A percentile compares a stretch with the other conserved stretches of the same genome.
Conservation (phyloP, 2,888 invertebrate species). For the Phasia obesa region DNA sequence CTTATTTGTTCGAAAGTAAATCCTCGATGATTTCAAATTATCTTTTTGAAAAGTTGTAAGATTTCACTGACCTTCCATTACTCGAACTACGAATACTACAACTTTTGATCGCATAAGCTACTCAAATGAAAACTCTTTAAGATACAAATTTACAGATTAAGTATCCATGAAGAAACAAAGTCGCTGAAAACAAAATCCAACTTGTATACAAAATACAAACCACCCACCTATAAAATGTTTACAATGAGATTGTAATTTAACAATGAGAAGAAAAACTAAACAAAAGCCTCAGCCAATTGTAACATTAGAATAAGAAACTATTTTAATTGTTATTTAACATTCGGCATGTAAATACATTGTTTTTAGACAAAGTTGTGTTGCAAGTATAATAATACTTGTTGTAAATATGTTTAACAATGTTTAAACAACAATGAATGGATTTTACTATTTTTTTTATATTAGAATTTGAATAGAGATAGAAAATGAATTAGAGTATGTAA, state of each 20-base stretch:
- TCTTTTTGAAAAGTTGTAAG: too few species aligned
- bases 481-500: constrained; percentile 27
- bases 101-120: neutral
- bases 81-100: neutral
- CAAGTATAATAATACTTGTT: constrained; percentile 35
- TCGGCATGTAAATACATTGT: constrained; percentile 32
- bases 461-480: constrained; percentile 36
- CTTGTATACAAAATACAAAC: constrained; percentile 7
- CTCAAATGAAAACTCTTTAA: constrained; percentile 3
- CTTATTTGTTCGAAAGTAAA: too few species aligned
- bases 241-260: constrained; percentile 42
- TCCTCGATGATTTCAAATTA: too few species aligned
- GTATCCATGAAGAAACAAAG: constrained; percentile 23
- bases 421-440: constrained; percentile 57
- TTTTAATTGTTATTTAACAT: constrained; percentile 63
- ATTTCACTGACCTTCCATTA: too few species aligned
- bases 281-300: constrained; percentile 1
- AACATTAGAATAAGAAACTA: constrained; percentile 54
- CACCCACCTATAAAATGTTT: constrained; percentile 54
- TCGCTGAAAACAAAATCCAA: neutral
- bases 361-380: constrained; percentile 35
- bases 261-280: constrained; percentile 20
- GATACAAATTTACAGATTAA: constrained; percentile 49
- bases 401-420: constrained; percentile 55
- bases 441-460: constrained; percentile 1